Percentiles rank a stretch among this genome's conserved stretches.
These are phyloP conservation scores for Chaetorhynchus papuensis DNA, from an alignment of 2,113 vertebrate species.

Conservation along the genomic window DNA sequence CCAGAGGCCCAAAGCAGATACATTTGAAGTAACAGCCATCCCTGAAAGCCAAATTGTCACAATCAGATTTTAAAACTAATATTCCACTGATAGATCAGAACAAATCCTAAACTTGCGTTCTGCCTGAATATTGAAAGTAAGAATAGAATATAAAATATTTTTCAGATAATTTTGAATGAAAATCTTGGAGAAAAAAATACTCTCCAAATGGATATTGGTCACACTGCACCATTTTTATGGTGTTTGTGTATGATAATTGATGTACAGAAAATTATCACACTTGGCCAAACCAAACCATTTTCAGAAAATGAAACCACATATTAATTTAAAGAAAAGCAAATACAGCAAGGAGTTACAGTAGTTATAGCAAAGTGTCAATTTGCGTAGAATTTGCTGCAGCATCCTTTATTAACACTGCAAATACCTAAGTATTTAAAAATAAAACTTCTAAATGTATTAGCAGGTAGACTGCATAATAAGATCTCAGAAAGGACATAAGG, in stretches of 20 bases:
- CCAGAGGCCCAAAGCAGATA: background rate
- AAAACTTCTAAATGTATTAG: background rate
- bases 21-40: background rate
- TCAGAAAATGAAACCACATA: background rate
- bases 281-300: background rate
- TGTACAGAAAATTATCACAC: background rate
- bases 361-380: background rate
- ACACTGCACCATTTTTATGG: background rate
- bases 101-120: background rate
- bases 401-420: background rate
- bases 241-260: background rate
- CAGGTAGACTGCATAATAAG: background rate
- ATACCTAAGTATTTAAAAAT: background rate
- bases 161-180: background rate
- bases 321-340: background rate
- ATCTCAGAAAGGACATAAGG: fast-evolving
- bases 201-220: background rate
- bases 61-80: background rate
- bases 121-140: background rate
- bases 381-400: background rate
- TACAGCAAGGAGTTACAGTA: background rate
- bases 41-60: background rate
- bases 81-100: background rate
- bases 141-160: background rate
- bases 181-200: background rate